Evolutionary conservation across 2,797 vertebrate genomes (phyloP).

Genomic region (Rhabdophis nuchalis): DNA sequence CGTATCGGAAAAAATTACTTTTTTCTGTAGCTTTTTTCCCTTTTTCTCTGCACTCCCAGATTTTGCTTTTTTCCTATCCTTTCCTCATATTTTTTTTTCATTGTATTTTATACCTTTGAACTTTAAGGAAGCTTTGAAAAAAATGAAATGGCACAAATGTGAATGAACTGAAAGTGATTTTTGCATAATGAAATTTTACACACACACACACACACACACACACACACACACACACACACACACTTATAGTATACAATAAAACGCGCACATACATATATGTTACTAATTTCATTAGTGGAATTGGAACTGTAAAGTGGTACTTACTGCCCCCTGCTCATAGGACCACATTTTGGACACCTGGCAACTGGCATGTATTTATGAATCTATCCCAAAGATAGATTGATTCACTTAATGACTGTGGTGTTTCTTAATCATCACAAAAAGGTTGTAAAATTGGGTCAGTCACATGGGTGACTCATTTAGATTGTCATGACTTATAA

Average conservation of each 20-base stretch:
- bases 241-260: not conserved
- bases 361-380: not conserved
- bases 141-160: not conserved
- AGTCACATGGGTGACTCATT: not conserved
- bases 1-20: not conserved
- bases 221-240: not conserved
- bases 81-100: not conserved
- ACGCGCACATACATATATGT: not conserved
- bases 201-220: too few species aligned
- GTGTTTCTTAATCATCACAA: not conserved
- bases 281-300: not conserved
- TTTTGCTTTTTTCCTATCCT: not conserved
- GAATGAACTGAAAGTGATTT: not conserved
- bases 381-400: not conserved
- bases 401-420: not conserved
- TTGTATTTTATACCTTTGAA: not conserved
- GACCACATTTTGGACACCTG: not conserved
- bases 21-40: not conserved
- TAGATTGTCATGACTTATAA: not conserved
- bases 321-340: not conserved
- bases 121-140: not conserved
- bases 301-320: not conserved
- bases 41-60: not conserved
- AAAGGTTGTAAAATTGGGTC: not conserved
- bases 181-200: not conserved